A percentile compares a stretch with the other conserved stretches of the same genome.
Evolutionary conservation across 1,140 invertebrate species (phyloP).

Genomic region (Hycleus phaleratus): DNA sequence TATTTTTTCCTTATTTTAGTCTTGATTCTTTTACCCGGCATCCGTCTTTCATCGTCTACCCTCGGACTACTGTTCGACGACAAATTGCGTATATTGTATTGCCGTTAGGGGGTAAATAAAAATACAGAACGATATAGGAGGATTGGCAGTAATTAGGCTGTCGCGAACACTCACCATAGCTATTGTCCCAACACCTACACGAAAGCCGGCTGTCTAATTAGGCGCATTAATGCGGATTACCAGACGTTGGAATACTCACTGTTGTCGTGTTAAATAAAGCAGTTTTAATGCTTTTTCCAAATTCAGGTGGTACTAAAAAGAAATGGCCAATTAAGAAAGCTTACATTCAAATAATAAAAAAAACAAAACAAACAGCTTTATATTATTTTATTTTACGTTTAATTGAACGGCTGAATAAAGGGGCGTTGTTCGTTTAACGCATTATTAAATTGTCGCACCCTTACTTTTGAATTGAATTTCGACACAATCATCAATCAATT

Average conservation of each 20-base stretch:
- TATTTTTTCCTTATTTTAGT: not conserved
- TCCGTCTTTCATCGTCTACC: conserved; percentile 9
- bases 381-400: too few species aligned
- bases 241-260: too few species aligned
- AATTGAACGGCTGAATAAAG: too few species aligned
- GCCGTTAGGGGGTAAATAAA: conserved; percentile 37
- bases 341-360: too few species aligned
- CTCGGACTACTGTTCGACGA: not conserved
- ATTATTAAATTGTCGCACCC: too few species aligned
- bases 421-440: too few species aligned
- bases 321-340: too few species aligned
- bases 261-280: too few species aligned
- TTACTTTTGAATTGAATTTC: not conserved
- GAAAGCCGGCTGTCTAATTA: not conserved
- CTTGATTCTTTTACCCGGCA: not conserved
- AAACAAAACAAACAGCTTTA: too few species aligned
- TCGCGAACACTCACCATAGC: conserved; percentile 28
- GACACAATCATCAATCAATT: conserved; percentile 2
- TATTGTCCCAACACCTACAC: conserved; percentile 2
- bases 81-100: conserved; percentile 39
- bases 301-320: too few species aligned
- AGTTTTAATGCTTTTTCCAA: too few species aligned
- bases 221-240: not conserved
- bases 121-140: conserved; percentile 22
- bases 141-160: conserved; percentile 32